These are phyloP conservation scores for Allophyes oxyacanthae DNA, from an alignment of 2,888 invertebrate genomes.

Conservation along the genomic window DNA sequence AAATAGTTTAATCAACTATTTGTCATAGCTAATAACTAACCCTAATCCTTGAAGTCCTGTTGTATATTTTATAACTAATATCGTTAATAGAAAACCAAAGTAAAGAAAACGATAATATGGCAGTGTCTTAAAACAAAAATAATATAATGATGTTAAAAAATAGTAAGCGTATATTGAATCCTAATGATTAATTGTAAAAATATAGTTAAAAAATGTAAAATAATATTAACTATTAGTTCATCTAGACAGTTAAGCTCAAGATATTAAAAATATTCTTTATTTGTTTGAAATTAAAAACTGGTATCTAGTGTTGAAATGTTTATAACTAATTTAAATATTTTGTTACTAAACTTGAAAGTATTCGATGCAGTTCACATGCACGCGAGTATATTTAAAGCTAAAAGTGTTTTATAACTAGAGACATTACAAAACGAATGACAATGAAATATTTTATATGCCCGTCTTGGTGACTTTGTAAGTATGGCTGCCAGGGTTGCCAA, in stretches of 20 bases:
- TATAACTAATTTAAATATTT: constrained; percentile 44
- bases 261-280: constrained; percentile 32
- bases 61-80: constrained; percentile 46
- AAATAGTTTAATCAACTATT: constrained; percentile 59
- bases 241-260: constrained; percentile 28
- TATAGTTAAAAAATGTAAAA: constrained; percentile 59
- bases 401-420: constrained; percentile 46
- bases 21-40: constrained; percentile 55
- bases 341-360: constrained; percentile 19
- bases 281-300: constrained; percentile 39
- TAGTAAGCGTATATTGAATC: constrained; percentile 83
- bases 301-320: constrained; percentile 29
- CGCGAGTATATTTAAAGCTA: constrained; percentile 40
- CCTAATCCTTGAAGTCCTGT: constrained; percentile 55
- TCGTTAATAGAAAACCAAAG: constrained; percentile 48
- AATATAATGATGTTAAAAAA: constrained; percentile 67
- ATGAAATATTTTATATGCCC: not conserved
- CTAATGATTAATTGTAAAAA: constrained; percentile 55
- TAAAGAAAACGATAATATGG: constrained; percentile 72
- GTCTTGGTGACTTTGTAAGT: too few relatives aligned
- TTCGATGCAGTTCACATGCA: constrained; percentile 45
- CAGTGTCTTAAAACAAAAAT: constrained; percentile 74
- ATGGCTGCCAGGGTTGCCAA: too few relatives aligned
- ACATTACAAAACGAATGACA: constrained; percentile 16
- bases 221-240: constrained; percentile 37